These are phyloP conservation scores for Malurus alboscapulatus DNA, from an alignment of 2,113 vertebrate species.

Conservation along the genomic window DNA sequence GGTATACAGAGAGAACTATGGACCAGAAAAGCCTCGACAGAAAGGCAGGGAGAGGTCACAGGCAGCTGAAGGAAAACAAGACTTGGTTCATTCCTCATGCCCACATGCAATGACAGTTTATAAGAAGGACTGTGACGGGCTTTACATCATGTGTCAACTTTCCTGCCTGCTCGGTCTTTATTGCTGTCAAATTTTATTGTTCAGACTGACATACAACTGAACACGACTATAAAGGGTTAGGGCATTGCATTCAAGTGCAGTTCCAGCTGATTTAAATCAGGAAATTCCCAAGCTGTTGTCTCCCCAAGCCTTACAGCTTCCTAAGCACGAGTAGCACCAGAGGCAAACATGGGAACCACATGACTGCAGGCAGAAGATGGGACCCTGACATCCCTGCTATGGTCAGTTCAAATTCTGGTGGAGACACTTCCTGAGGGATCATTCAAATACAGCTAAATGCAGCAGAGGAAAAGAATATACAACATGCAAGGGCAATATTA, in stretches of 20 bases:
- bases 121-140: not conserved
- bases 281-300: not conserved
- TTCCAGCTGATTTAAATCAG: not conserved
- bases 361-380: not conserved
- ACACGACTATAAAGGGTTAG: not conserved
- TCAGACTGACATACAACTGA: conserved; percentile 2
- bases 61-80: not conserved
- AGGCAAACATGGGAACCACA: not conserved
- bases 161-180: not conserved
- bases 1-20: not conserved
- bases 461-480: not conserved
- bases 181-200: conserved; percentile 20
- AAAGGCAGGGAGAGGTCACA: not conserved
- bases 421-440: not conserved
- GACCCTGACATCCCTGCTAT: not conserved
- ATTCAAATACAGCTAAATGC: not conserved
- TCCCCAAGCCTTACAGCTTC: not conserved
- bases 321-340: not conserved
- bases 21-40: not conserved
- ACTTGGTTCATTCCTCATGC: not conserved
- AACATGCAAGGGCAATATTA: not conserved
- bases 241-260: not conserved
- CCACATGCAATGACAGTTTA: not conserved
- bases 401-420: not conserved
- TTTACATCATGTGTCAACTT: conserved; percentile 9